Percentiles rank a stretch among this genome's conserved stretches.
Conservation (phyloP, 2,113 vertebrate species). For the Actenoides lindsayi region DNA sequence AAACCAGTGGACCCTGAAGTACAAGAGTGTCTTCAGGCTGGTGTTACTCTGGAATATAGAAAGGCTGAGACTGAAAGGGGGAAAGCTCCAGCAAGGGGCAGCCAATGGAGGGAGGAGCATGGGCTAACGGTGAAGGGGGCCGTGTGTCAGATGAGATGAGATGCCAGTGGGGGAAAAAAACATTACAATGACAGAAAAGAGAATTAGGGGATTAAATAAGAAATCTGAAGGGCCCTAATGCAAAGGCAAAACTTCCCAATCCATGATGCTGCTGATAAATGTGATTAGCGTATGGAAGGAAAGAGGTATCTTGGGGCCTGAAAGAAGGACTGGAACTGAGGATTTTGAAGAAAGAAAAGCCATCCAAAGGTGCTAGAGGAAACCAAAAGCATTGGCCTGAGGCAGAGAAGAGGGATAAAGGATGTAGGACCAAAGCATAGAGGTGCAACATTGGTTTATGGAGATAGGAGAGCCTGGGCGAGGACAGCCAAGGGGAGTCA, state of each 20-base stretch:
- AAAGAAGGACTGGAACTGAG: neutral
- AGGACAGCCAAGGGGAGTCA: neutral
- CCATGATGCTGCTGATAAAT: neutral
- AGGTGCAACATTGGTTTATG: neutral
- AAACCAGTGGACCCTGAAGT: neutral
- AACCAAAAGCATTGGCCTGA: neutral
- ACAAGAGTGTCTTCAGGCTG: neutral
- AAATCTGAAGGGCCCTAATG: neutral
- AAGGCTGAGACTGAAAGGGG: neutral
- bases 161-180: neutral
- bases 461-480: neutral
- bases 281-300: neutral
- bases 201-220: neutral
- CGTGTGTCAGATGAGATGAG: neutral
- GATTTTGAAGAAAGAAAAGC: neutral
- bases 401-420: neutral
- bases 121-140: neutral
- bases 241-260: neutral
- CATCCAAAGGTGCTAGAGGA: neutral
- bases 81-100: neutral
- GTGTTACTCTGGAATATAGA: neutral
- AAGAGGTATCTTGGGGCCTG: neutral
- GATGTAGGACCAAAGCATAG: neutral
- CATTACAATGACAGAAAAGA: neutral
- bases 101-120: neutral